Evolutionary conservation across 1,140 invertebrate species (phyloP).

Genomic region (Macrocentrus cingulum): DNA sequence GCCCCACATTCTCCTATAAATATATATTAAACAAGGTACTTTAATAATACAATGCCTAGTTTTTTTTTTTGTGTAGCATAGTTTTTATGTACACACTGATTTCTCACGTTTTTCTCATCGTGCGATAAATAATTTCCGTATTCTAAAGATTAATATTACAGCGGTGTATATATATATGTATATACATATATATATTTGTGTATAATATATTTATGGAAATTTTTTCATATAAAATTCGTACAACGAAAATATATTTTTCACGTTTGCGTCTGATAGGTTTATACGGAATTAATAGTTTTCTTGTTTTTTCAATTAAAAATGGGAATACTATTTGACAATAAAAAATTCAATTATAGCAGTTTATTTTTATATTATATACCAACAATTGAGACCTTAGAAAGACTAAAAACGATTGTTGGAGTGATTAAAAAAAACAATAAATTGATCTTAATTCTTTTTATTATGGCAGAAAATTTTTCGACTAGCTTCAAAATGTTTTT

Average conservation of each 20-base stretch:
- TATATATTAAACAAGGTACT: too few species aligned
- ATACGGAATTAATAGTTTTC: constrained; percentile 11
- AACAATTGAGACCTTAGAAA: neutral
- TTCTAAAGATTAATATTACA: too few species aligned
- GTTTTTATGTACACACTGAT: neutral
- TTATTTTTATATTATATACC: neutral
- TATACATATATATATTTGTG: neutral
- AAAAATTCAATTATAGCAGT: neutral
- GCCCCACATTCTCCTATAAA: too few species aligned
- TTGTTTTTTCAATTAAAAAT: constrained; percentile 30
- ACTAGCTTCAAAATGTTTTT: constrained; percentile 34
- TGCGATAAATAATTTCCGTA: too few species aligned
- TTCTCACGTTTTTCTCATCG: too few species aligned
- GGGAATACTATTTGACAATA: too few species aligned
- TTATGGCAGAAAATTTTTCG: constrained; percentile 43
- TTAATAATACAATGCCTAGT: constrained; percentile 36
- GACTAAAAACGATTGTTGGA: too few species aligned
- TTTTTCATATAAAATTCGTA: constrained; percentile 23
- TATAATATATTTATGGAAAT: constrained; percentile 12
- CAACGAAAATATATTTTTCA: too few species aligned
- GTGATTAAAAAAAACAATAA: neutral
- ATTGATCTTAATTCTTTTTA: constrained; percentile 32
- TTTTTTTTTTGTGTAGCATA: constrained; percentile 54
- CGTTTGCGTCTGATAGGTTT: constrained; percentile 20
- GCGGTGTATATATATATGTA: constrained; percentile 4